Evolutionary conservation across 2,797 vertebrate species (phyloP).

Genomic region (Crenuchus spilurus): DNA sequence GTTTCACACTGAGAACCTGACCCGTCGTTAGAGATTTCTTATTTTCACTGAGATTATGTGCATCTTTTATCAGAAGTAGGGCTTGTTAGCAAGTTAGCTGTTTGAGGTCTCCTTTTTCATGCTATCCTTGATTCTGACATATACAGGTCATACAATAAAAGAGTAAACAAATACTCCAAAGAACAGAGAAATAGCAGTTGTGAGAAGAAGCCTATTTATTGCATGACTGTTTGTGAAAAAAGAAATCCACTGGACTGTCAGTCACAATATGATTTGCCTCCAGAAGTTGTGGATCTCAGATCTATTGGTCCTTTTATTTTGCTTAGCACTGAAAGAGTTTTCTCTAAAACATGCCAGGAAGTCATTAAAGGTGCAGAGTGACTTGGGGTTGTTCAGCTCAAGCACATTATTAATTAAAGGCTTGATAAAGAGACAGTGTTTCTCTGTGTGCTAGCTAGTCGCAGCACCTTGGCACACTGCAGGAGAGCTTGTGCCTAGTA

Average conservation of each 20-base stretch:
- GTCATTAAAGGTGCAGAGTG: neutral
- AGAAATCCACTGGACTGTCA: neutral
- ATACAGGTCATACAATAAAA: slow-evolving; percentile 1
- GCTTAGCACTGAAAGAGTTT: neutral
- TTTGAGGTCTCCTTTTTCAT: neutral
- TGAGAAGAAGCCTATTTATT: neutral
- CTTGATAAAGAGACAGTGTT: neutral
- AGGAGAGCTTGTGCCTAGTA: slow-evolving; percentile 41
- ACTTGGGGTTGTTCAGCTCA: slow-evolving; percentile 14
- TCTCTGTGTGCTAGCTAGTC: slow-evolving; percentile 3
- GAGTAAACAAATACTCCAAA: slow-evolving; percentile 5
- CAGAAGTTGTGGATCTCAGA: neutral
- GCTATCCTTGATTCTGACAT: slow-evolving; percentile 25
- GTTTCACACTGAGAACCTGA: slow-evolving; percentile 20
- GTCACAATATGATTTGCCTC: neutral
- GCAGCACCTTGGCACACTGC: slow-evolving; percentile 48
- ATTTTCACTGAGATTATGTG: slow-evolving; percentile 10
- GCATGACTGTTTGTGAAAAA: neutral
- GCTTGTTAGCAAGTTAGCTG: neutral
- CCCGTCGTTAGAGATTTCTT: slow-evolving; percentile 20
- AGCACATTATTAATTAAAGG: slow-evolving; percentile 22
- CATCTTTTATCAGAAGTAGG: slow-evolving; percentile 24
- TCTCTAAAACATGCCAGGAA: neutral
- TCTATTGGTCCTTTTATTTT: neutral
- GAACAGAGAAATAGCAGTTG: too few relatives aligned